phyloP scores from a whole-genome alignment of 2,113 vertebrate species.

The Suncus etruscus region DNA sequence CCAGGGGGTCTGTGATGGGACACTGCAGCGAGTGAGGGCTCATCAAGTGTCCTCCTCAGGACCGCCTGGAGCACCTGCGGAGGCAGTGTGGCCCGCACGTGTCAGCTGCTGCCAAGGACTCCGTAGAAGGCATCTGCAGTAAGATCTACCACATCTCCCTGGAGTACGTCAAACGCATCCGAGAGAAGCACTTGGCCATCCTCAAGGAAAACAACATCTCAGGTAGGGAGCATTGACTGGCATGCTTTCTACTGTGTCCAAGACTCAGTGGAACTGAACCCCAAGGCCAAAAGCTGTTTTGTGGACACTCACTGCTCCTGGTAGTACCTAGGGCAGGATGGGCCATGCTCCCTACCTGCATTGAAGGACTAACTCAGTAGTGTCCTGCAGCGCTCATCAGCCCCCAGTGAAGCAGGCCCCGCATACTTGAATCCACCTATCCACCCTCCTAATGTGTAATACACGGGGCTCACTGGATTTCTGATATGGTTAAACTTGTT shows the following conservation, averaged over 20 bases:
- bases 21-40: constrained; percentile 8
- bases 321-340: no score
- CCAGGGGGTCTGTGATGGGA: not conserved
- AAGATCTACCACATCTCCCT: constrained; percentile 98
- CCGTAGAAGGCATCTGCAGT: constrained; percentile 98
- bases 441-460: no score
- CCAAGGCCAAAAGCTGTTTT: not conserved
- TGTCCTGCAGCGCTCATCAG: no score
- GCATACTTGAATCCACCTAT: no score
- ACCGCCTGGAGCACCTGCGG: constrained; percentile 97
- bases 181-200: constrained; percentile 93
- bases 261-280: not conserved
- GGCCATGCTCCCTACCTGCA: no score
- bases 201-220: constrained; percentile 94
- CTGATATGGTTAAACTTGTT: not conserved
- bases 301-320: not conserved
- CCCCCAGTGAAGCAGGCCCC: no score
- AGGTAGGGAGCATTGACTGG: constrained; percentile 83
- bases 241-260: not conserved
- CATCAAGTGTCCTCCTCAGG: constrained; percentile 86
- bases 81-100: constrained; percentile 97
- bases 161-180: constrained; percentile 95
- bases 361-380: no score
- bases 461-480: no score
- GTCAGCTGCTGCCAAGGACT: constrained; percentile 96